Evolutionary conservation across 2,797 vertebrate genomes (phyloP), one percentile per base, ranked within the genome.

Genomic region (Schizopygopsis pylzovi): DNA sequence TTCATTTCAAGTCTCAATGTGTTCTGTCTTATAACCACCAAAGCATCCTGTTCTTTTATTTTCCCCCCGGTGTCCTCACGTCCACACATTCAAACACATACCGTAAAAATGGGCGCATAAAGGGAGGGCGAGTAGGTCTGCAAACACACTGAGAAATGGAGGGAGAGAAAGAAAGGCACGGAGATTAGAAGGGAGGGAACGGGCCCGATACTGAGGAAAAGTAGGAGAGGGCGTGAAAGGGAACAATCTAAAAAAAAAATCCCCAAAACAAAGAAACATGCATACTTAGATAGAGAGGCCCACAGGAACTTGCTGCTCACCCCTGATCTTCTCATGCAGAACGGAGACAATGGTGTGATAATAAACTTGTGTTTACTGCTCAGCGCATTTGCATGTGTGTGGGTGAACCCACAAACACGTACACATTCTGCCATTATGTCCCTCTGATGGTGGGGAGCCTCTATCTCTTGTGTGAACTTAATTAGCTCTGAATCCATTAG

Each of bases 261-360:
- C 28, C 33, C 15, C 59, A 81, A 54, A 39, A 75, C 45, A 87
- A 71, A 73, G 22, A 4, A 39, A 43, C 82, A 75, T 45, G 52
- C 25, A 72, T 47, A 71, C 71, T 72, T 28, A 82, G 89, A 92
- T 85, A 90, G 87, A 85, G 28, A 86, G 54, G 85, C 92, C 93
- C 92, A 0, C 81, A 92, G 91, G 92, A 90, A 89, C 88, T 92
- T 89, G 91, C 87, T 89, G 68, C 41, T 89, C 80, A 90, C 90
- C 90, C 92, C 86, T 93, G 91, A 95, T 94, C 93, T 92, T 92
- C 89, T 95, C 94, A 95, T 93, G 93, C 93, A 93, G 92, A 95
- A 94, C 93, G 81, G 83, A 95, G 90, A 94, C 93, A 93, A 93
- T 93, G 91, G 91, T 88, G 89, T 91, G 91, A 95, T 95, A 90